A percentile compares a stretch with the other conserved stretches of the same genome.
Evolutionary conservation across 2,888 invertebrate genomes (phyloP).

Genomic region (Chrysolina americana): DNA sequence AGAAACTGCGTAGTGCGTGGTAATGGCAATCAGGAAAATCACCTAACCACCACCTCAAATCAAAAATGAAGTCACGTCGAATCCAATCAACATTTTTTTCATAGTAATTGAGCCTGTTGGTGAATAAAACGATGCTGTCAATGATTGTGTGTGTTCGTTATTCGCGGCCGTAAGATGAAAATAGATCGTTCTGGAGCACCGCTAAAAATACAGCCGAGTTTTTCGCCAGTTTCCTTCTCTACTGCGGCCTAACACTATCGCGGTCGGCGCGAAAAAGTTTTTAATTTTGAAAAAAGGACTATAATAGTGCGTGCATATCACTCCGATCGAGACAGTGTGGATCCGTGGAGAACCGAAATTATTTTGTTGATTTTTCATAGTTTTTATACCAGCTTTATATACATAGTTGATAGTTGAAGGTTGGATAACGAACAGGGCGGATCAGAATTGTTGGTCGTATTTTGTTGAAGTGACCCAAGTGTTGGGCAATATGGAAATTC

Average conservation of each 20-base stretch:
- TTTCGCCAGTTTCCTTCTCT: slow-evolving; percentile 68
- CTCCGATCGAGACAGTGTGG: slow-evolving; percentile 47
- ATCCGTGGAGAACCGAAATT: slow-evolving; percentile 34
- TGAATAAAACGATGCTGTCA: slow-evolving; percentile 41
- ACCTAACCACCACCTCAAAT: neutral
- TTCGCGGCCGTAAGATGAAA: slow-evolving; percentile 57
- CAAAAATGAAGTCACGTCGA: neutral
- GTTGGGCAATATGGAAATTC: neutral
- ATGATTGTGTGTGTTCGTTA: slow-evolving; percentile 39
- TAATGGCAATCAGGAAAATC: neutral
- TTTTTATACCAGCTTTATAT: slow-evolving; percentile 36
- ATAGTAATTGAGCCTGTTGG: slow-evolving; percentile 34
- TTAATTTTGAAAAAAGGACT: slow-evolving; percentile 13
- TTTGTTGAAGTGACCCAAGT: neutral
- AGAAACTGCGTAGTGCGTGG: neutral
- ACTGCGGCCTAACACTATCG: slow-evolving; percentile 62
- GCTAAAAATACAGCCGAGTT: slow-evolving; percentile 65
- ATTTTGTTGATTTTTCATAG: slow-evolving; percentile 37
- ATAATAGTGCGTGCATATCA: slow-evolving; percentile 40
- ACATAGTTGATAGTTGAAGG: slow-evolving; percentile 34
- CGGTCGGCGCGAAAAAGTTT: slow-evolving; percentile 49
- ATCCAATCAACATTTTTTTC: slow-evolving; percentile 34
- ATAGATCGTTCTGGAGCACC: slow-evolving; percentile 64
- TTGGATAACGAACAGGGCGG: slow-evolving; percentile 3
- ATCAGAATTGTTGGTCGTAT: neutral